Evolutionary conservation across 2,113 vertebrate species (phyloP).

Genomic region (Nothocercus nigrocapillus): DNA sequence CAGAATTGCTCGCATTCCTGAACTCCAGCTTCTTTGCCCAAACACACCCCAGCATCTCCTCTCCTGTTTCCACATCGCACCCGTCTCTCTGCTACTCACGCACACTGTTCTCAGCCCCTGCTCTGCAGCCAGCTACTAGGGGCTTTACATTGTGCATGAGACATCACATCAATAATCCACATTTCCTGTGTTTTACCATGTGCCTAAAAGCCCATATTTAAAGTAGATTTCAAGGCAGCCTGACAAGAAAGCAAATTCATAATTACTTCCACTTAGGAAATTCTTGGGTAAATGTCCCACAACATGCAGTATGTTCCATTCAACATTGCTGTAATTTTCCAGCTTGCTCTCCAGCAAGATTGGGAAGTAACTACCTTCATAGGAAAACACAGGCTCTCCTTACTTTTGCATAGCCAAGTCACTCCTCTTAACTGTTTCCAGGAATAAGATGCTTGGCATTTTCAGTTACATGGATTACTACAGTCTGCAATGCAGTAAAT

Average conservation of each 20-base stretch:
- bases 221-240: constrained; percentile 35
- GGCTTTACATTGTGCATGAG: background rate
- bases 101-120: background rate
- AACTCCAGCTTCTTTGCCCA: constrained; percentile 33
- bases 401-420: background rate
- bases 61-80: accelerated
- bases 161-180: constrained; percentile 36
- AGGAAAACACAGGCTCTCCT: constrained; percentile 42
- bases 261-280: constrained; percentile 51
- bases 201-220: background rate
- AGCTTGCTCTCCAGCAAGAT: background rate
- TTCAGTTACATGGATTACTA: background rate
- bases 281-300: constrained; percentile 3
- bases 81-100: background rate
- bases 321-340: constrained; percentile 11
- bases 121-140: background rate
- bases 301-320: constrained; percentile 7
- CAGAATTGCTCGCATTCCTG: constrained; percentile 21
- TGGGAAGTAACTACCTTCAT: background rate
- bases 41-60: constrained; percentile 10
- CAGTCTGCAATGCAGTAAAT: constrained; percentile 36
- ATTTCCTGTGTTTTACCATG: constrained; percentile 20
- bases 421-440: constrained; percentile 42
- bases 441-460: constrained; percentile 12
- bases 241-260: constrained; percentile 35